Percentiles rank a stretch among this genome's conserved stretches.
Evolutionary conservation across 2,888 invertebrate genomes (phyloP).

Genomic region (Altica lythri): DNA sequence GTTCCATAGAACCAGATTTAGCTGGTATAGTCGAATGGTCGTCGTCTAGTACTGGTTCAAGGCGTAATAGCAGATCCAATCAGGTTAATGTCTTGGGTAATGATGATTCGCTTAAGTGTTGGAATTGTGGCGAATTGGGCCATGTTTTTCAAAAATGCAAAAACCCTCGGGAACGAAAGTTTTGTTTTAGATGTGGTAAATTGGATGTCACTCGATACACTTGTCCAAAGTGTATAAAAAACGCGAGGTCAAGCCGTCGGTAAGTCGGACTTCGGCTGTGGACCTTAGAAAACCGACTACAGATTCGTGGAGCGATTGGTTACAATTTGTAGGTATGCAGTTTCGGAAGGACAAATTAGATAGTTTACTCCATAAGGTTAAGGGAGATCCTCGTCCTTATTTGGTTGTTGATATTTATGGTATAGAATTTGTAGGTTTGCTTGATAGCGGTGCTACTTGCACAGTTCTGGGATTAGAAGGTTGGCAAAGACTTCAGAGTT

Average conservation of each 20-base stretch:
- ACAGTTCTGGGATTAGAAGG: constrained; percentile 13
- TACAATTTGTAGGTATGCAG: constrained; percentile 19
- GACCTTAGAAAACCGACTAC: constrained; percentile 9
- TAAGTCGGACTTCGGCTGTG: constrained; percentile 12
- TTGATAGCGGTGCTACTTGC: constrained; percentile 20
- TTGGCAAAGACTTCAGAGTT: constrained; percentile 15
- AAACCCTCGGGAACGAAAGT: neutral
- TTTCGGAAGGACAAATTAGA: constrained; percentile 1
- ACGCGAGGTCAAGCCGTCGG: constrained; percentile 7
- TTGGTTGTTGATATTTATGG: constrained; percentile 21
- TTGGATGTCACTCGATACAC: constrained; percentile 22
- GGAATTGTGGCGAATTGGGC: neutral
- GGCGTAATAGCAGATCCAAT: too few species aligned
- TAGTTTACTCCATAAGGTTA: constrained; percentile 8
- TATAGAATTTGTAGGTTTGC: constrained; percentile 15
- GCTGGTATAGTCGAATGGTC: neutral
- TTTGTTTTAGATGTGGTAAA: constrained; percentile 25
- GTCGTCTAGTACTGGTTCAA: too few species aligned
- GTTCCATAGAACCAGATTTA: neutral
- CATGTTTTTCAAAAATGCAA: neutral
- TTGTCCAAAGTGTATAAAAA: constrained; percentile 13
- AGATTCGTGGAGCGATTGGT: constrained; percentile 19
- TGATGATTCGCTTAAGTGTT: neutral
- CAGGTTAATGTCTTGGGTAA: neutral
- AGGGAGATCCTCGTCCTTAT: constrained; percentile 23